Percentiles rank a stretch among this genome's conserved stretches.
Evolutionary conservation across 2,888 invertebrate species (phyloP).

Genomic region (Rapana venosa): DNA sequence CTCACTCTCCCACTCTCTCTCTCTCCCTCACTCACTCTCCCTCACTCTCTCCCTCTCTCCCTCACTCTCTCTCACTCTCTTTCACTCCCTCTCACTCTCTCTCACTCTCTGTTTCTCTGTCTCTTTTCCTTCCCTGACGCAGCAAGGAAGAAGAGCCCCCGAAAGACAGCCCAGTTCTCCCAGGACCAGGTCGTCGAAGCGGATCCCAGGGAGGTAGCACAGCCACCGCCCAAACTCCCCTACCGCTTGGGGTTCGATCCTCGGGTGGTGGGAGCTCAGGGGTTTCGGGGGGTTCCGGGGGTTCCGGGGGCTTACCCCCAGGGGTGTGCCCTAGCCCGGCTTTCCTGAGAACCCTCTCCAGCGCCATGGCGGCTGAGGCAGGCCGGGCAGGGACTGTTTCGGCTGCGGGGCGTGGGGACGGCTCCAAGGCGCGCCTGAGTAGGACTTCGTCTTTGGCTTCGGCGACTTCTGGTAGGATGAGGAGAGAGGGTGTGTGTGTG

Average conservation of each 20-base stretch:
- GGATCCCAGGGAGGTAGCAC: no score
- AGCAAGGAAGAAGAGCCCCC: background rate
- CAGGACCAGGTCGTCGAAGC: background rate
- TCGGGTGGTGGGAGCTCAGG: background rate
- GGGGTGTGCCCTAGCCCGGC: background rate
- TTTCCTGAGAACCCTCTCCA: conserved; percentile 21
- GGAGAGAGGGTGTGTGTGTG: background rate
- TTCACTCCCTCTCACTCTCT: conserved; percentile 7
- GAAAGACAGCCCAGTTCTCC: background rate
- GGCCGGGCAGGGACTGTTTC: background rate
- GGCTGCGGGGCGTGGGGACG: background rate
- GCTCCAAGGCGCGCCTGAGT: background rate
- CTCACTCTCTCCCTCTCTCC: background rate
- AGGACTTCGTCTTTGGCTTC: background rate
- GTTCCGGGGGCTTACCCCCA: background rate
- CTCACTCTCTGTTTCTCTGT: conserved; percentile 22
- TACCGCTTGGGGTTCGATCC: background rate
- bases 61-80: background rate
- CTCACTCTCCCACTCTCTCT: conserved; percentile 28
- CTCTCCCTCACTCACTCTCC: conserved; percentile 30
- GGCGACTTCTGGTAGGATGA: background rate
- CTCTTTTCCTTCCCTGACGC: background rate
- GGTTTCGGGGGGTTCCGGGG: background rate
- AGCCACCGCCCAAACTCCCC: background rate
- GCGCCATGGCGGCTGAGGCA: background rate